Evolutionary conservation across 92 coral and sea anemone genomes (phyloP).

Genomic region (Epizoanthus rinbou): DNA sequence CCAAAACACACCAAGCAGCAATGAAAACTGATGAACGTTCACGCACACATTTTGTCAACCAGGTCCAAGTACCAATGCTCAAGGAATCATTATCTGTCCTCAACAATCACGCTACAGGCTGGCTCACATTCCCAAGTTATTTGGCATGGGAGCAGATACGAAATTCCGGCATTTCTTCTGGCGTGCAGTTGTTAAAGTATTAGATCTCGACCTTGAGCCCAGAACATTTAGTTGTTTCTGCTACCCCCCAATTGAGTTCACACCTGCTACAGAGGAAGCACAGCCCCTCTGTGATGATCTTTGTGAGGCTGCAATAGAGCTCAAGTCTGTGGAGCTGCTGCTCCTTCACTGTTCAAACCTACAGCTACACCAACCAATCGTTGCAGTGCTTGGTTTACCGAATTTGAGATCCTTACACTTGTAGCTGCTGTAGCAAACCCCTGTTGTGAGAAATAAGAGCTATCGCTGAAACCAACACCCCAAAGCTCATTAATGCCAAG

Average conservation of each 20-base stretch:
- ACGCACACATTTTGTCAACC: neutral
- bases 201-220: neutral
- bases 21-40: neutral
- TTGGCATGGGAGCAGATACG: constrained; percentile 43
- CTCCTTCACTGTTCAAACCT: constrained; percentile 2
- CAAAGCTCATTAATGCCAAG: constrained; percentile 7
- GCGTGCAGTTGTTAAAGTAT: constrained; percentile 26
- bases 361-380: constrained; percentile 40
- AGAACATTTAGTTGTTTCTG: neutral
- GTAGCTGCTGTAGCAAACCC: constrained; percentile 2
- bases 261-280: constrained; percentile 2
- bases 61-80: neutral
- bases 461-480: constrained; percentile 1
- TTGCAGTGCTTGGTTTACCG: constrained; percentile 27
- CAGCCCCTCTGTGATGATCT: neutral
- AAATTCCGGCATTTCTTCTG: constrained; percentile 31
- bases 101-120: neutral
- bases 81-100: neutral
- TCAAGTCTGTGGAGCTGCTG: constrained; percentile 27
- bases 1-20: neutral
- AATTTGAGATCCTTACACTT: constrained; percentile 28
- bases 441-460: constrained; percentile 27
- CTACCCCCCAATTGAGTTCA: neutral
- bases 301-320: neutral
- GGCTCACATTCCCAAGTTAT: constrained; percentile 21